Percentiles rank a stretch among this genome's conserved stretches.
phyloP scores from a whole-genome alignment of 1,140 invertebrate genomes.

The Planococcus citri region DNA sequence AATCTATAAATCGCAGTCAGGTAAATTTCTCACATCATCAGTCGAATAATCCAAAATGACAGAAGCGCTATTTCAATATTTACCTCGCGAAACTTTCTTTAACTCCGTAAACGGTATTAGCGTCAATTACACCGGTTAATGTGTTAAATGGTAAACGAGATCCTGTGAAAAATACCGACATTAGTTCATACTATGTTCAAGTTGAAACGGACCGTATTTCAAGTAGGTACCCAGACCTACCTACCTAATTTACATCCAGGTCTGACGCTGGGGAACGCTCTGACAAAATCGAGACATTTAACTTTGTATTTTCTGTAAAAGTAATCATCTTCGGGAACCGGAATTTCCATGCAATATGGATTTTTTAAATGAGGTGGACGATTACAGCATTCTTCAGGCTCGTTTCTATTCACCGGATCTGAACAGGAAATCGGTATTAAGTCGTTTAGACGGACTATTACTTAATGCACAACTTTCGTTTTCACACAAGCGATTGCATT shows the following conservation, averaged over 20 bases:
- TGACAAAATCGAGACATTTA: conserved; percentile 77
- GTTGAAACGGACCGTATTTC: neutral
- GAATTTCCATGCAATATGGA: conserved; percentile 84
- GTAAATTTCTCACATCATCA: neutral
- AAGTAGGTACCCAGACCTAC: neutral
- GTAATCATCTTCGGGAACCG: conserved; percentile 81
- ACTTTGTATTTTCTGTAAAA: conserved; percentile 76
- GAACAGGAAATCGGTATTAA: conserved; percentile 26
- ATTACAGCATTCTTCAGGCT: conserved; percentile 77
- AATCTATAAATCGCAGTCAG: neutral
- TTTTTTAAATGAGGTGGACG: conserved; percentile 64
- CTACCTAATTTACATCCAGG: conserved; percentile 67
- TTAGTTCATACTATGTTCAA: neutral
- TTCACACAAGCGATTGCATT: too few relatives aligned
- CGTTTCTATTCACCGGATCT: conserved; percentile 73
- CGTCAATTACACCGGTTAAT: conserved; percentile 67
- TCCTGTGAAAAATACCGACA: conserved; percentile 35
- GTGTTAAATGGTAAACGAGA: conserved; percentile 70
- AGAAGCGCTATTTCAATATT: too few relatives aligned
- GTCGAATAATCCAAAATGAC: neutral
- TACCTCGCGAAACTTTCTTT: conserved; percentile 53
- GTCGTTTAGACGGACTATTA: too few relatives aligned
- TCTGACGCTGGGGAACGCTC: conserved; percentile 70
- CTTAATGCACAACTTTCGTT: too few relatives aligned
- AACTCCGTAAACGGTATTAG: conserved; percentile 73